phyloP scores from a whole-genome alignment of 2,888 invertebrate species.

The Catocala fraxini region DNA sequence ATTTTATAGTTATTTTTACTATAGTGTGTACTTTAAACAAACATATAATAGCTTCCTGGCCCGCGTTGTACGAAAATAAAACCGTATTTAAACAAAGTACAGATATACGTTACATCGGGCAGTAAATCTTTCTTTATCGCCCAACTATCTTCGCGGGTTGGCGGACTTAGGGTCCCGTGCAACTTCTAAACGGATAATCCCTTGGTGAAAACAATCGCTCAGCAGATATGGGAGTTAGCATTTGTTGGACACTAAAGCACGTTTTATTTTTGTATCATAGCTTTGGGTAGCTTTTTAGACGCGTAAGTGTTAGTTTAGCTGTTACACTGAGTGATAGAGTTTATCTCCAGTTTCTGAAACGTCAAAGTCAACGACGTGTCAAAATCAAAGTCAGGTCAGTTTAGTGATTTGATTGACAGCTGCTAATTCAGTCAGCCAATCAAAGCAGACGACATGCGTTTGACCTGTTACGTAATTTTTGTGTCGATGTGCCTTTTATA shows the following conservation, averaged over 20 bases:
- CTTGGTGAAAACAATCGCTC: conserved; percentile 25
- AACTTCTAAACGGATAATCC: conserved; percentile 28
- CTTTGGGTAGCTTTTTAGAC: no score
- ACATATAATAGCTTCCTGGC: conserved; percentile 43
- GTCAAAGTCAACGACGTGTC: no score
- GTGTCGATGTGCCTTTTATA: no score
- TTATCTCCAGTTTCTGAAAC: no score
- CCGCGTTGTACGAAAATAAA: conserved; percentile 46
- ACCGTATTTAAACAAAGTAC: conserved; percentile 56
- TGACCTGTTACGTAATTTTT: no score
- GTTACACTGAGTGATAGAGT: no score
- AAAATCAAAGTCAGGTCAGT: no score
- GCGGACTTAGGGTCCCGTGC: conserved; percentile 36
- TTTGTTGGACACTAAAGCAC: conserved; percentile 9
- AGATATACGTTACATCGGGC: conserved; percentile 43
- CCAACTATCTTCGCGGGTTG: conserved; percentile 53
- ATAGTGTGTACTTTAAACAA: conserved; percentile 27
- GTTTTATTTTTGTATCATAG: neutral
- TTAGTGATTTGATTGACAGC: no score
- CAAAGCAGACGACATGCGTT: no score
- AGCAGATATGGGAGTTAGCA: conserved; percentile 5
- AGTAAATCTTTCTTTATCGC: conserved; percentile 63
- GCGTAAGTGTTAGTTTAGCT: no score
- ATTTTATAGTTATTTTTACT: conserved; percentile 36
- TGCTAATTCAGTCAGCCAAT: no score